A percentile compares a stretch with the other conserved stretches of the same genome.
Conservation (phyloP, 2,797 vertebrate species). For the Spheniscus humboldti region DNA sequence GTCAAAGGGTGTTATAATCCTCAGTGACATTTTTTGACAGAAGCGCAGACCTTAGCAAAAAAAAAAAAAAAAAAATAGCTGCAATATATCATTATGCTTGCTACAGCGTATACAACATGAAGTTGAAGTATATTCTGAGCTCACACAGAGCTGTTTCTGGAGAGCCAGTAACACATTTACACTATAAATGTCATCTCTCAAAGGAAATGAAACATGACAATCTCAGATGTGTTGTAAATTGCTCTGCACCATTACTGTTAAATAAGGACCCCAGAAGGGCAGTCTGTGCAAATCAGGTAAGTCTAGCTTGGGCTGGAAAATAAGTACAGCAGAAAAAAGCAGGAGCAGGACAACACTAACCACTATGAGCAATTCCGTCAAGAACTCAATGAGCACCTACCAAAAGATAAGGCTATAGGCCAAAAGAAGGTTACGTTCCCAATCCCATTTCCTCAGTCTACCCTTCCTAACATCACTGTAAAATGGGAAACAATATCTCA, state of each 20-base stretch:
- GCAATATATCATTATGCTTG: not conserved
- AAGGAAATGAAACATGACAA: not conserved
- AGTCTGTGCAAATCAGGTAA: not conserved
- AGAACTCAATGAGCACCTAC: not conserved
- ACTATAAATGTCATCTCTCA: not conserved
- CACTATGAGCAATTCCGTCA: not conserved
- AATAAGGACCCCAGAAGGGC: not conserved
- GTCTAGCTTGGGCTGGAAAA: not conserved
- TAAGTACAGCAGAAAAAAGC: not conserved
- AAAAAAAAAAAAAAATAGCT: not conserved
- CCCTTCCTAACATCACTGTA: not conserved
- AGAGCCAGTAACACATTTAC: not conserved
- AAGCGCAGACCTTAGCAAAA: not conserved
- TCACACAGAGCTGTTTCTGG: not conserved
- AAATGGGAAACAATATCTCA: not conserved
- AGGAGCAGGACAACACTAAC: not conserved
- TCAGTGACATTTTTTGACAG: not conserved
- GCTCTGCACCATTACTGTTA: not conserved
- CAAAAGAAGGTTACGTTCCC: not conserved
- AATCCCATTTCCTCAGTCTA: not conserved
- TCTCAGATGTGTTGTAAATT: constrained; percentile 4
- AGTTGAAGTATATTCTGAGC: not conserved
- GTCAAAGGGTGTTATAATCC: not conserved
- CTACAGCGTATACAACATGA: not conserved
- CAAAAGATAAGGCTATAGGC: not conserved